Evolutionary conservation across 2,797 vertebrate species (phyloP).

Genomic region (Ceryle rudis): DNA sequence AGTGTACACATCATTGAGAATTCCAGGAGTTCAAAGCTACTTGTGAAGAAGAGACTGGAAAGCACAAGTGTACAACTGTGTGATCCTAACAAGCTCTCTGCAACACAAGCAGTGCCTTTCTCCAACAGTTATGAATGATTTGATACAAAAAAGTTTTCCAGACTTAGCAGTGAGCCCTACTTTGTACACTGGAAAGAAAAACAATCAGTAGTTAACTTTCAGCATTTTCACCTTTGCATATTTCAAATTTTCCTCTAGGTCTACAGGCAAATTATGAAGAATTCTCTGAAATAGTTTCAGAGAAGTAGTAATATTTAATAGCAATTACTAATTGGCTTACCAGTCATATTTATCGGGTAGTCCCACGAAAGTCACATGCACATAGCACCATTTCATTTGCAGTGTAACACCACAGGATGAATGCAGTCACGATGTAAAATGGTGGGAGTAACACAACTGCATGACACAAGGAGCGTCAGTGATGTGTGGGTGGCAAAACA

Average conservation of each 20-base stretch:
- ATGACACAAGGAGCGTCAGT: not conserved
- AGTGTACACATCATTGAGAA: not conserved
- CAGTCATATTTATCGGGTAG: not conserved
- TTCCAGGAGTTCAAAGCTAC: not conserved
- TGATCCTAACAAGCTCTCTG: not conserved
- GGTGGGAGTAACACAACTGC: not conserved
- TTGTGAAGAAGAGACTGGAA: not conserved
- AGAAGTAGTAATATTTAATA: not conserved
- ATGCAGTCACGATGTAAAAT: not conserved
- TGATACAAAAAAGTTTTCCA: not conserved
- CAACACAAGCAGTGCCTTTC: not conserved
- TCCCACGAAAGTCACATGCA: not conserved
- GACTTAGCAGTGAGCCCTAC: not conserved
- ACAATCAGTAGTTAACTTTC: not conserved
- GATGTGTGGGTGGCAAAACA: not conserved
- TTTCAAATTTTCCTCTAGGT: not conserved
- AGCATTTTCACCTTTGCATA: fast-evolving
- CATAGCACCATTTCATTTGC: not conserved
- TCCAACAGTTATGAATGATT: not conserved
- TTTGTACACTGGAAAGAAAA: not conserved
- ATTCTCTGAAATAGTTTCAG: not conserved
- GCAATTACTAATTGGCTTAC: not conserved
- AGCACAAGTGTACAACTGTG: not conserved
- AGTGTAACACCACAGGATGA: not conserved
- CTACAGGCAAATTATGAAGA: not conserved